Evolutionary conservation across 2,797 vertebrate species (phyloP).

Genomic region (Nyctibius grandis): DNA sequence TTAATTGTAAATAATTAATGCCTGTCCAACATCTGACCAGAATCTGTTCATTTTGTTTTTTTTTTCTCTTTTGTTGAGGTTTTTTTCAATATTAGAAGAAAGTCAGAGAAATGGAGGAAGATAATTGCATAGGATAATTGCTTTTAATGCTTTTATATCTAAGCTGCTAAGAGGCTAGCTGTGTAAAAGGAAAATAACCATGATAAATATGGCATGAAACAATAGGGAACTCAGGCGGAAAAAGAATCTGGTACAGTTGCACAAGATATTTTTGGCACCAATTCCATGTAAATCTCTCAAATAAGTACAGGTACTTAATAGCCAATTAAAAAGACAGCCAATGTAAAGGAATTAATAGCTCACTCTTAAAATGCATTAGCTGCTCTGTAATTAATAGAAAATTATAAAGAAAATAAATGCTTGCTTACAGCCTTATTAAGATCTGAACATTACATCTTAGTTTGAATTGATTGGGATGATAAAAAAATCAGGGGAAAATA

Average conservation of each 20-base stretch:
- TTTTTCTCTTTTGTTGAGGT: background rate
- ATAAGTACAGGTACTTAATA: conserved; percentile 9
- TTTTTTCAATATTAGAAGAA: background rate
- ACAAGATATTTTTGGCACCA: conserved; percentile 2
- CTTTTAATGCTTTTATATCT: conserved; percentile 23
- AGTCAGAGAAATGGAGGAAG: background rate
- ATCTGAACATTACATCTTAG: background rate
- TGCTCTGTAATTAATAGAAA: conserved; percentile 45
- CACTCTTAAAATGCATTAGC: conserved; percentile 20
- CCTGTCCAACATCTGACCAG: background rate
- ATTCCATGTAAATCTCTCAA: background rate
- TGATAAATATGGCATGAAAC: conserved; percentile 27
- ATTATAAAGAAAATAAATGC: conserved; percentile 32
- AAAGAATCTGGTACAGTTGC: background rate
- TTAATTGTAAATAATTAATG: background rate
- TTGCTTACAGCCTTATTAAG: conserved; percentile 31
- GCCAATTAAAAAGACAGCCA: conserved; percentile 33
- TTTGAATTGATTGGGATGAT: background rate
- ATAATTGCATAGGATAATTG: background rate
- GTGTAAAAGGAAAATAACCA: background rate
- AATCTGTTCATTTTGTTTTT: background rate
- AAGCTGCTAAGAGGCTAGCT: background rate
- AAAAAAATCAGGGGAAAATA: background rate
- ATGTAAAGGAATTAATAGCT: conserved; percentile 34
- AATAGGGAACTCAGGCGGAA: background rate